Conservation (phyloP, 2,113 vertebrate species). For the Columbina picui region DNA sequence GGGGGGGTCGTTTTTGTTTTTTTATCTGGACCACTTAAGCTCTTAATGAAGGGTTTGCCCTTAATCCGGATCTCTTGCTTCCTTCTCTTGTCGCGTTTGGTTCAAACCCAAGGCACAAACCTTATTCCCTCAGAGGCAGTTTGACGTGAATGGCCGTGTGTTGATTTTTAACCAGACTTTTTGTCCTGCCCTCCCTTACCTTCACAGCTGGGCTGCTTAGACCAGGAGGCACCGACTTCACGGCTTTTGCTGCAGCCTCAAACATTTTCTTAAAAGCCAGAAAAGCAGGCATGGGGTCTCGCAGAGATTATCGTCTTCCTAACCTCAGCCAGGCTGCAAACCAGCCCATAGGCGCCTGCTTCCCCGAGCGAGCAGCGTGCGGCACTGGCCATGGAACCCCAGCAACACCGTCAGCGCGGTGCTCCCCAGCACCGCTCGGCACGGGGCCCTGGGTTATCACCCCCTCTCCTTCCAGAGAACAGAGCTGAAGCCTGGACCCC, state of each 20-base stretch:
- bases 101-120: background rate
- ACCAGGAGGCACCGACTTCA: background rate
- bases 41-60: background rate
- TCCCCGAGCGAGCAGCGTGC: background rate
- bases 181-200: background rate
- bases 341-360: background rate
- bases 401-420: background rate
- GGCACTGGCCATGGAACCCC: background rate
- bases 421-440: no score
- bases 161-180: background rate
- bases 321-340: background rate
- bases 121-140: background rate
- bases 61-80: background rate
- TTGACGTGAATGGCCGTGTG: background rate
- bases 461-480: background rate
- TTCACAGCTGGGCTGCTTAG: background rate
- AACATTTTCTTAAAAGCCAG: background rate
- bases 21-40: background rate
- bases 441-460: fast-evolving
- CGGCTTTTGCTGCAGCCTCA: background rate
- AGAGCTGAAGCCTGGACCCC: background rate
- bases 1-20: background rate
- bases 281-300: background rate
- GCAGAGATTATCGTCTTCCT: background rate
- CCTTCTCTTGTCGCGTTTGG: fast-evolving